A percentile compares a stretch with the other conserved stretches of the same genome.
Conservation (phyloP, 1,140 invertebrate species). For the Pentalonia nigronervosa region DNA sequence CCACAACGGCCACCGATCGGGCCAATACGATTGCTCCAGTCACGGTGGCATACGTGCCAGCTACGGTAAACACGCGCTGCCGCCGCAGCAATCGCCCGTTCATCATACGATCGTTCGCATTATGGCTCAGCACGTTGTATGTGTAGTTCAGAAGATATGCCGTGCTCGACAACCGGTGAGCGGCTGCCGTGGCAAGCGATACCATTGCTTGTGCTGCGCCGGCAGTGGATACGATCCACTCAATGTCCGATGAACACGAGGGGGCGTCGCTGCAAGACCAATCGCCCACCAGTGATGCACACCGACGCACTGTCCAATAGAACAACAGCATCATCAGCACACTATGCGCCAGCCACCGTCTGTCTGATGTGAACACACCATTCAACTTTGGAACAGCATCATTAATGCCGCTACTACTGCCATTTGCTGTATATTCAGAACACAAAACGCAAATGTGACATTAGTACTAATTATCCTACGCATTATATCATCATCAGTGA, state of each 20-base stretch:
- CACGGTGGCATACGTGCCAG: not conserved
- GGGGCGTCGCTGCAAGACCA: not conserved
- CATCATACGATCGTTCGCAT: not conserved
- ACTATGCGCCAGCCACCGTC: not conserved
- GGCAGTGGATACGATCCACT: not conserved
- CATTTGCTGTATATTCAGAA: no score
- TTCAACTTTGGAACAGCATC: not conserved
- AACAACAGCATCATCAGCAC: not conserved
- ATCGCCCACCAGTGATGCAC: not conserved
- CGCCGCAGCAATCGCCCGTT: no score
- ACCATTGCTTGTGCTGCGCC: not conserved
- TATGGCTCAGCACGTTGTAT: not conserved
- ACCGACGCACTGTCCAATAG: not conserved
- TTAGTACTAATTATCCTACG: no score
- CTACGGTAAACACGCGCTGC: not conserved
- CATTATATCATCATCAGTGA: no score
- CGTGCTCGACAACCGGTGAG: not conserved
- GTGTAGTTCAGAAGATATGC: not conserved
- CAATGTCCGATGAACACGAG: not conserved
- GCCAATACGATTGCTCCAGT: not conserved
- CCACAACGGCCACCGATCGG: not conserved
- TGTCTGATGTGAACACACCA: not conserved
- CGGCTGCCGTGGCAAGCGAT: not conserved
- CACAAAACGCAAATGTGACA: no score
- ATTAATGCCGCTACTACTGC: no score